Conservation (phyloP, 2,888 invertebrate genomes). For the Hemistola chrysoprasaria region DNA sequence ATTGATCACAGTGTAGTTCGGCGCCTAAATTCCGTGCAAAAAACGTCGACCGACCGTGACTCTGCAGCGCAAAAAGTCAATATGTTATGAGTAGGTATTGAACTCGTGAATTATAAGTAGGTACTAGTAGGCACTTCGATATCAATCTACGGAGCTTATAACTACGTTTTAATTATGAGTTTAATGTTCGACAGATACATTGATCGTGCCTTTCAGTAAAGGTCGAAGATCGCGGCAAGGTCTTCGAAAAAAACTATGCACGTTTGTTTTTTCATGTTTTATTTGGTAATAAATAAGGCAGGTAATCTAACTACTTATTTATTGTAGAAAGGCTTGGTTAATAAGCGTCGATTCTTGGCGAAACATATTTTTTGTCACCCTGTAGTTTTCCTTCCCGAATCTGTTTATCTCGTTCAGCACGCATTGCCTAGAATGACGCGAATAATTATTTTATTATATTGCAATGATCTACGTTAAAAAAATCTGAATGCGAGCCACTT, state of each 20-base stretch:
- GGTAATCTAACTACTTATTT: too few relatives aligned
- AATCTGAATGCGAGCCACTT: too few relatives aligned
- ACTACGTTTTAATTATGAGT: slow-evolving; percentile 20
- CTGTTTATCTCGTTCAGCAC: slow-evolving; percentile 83
- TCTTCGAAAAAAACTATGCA: slow-evolving; percentile 36
- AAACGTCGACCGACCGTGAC: slow-evolving; percentile 77
- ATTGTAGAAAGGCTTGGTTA: slow-evolving; percentile 11
- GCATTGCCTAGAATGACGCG: slow-evolving; percentile 36
- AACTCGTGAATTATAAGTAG: slow-evolving; percentile 28
- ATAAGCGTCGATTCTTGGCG: slow-evolving; percentile 82
- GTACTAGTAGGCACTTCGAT: slow-evolving; percentile 14
- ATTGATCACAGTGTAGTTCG: slow-evolving; percentile 58
- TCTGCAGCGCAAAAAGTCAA: slow-evolving; percentile 49
- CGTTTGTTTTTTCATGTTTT: slow-evolving; percentile 30
- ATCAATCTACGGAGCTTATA: slow-evolving; percentile 20
- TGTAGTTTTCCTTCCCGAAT: slow-evolving; percentile 80
- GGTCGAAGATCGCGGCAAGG: slow-evolving; percentile 39
- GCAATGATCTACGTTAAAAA: too few relatives aligned
- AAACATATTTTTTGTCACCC: slow-evolving; percentile 76
- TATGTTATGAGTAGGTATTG: slow-evolving; percentile 35
- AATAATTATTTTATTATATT: too few relatives aligned
- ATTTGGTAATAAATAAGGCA: slow-evolving; percentile 5
- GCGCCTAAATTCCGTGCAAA: slow-evolving; percentile 78
- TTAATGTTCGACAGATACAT: slow-evolving; percentile 27
- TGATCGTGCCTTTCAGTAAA: slow-evolving; percentile 41